Base-by-base conservation (phyloP, 1,140 invertebrate species). In the Polyergus mexicanus region DNA sequence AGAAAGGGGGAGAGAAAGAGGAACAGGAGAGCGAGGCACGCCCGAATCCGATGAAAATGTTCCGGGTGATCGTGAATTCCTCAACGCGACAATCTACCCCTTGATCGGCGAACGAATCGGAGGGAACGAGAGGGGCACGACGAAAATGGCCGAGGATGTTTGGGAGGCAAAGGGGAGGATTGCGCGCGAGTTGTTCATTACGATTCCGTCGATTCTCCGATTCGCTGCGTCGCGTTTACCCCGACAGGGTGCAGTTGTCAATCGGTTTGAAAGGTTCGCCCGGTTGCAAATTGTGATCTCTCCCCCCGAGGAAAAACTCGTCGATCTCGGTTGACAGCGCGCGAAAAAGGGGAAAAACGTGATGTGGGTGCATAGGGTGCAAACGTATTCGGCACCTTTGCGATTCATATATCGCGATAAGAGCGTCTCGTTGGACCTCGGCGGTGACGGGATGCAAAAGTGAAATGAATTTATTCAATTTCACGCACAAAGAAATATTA, bases 201-300 rank as follows among this genome's bases (percentile, higher is more conserved):
- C 88, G 65, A 88, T 78, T 44, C 58, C 71, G 72, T 68, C 60
- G 86, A 88, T 88, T 89, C 75, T 78, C 54, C 72, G 75, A 85
- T 47, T 81, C 66, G 54, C 25, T 63, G 77, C 76, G 63, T 68
- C 51, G 78, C 78, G 78, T 83, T 84, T 87, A 80, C 71, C n/a
- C n/a, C n/a, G 78, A 71, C 76, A 76, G 47, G 72, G 88, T 81
- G 65, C 47, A 89, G 54, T 84, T 77, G 88, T 89, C 81, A 76
- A 87, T 84, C 80, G 80, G 84, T 44, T 54, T 68, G 78, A 84
- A 85, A 87, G 86, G 81, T 80, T 85, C 41, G 78, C 58, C 74
- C 63, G 78, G 60, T 86, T 87, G 77, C 83, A 81, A 88, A 89
- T 85, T 85, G 80, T 80, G 87, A 81, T 71, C 89, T 72, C 81